Base-by-base conservation (phyloP, 1,140 invertebrate genomes). In the Dermatophagoides farinae region DNA sequence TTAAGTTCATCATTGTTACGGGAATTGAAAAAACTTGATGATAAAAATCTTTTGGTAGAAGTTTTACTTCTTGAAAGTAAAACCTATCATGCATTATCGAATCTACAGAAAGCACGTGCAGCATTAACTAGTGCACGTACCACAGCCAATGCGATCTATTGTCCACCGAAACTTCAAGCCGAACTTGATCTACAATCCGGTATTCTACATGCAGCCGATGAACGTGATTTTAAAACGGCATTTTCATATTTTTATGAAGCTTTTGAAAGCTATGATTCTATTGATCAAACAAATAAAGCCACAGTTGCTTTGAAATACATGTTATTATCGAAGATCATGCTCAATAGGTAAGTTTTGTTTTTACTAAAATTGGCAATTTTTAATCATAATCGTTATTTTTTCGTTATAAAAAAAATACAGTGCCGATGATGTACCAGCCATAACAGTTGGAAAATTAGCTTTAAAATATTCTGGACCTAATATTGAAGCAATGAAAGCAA, bases 201-300 rank as follows among this genome's bases (percentile, higher is more conserved):
- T 60, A 96, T 99, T 65, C 74, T 99, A 20, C 96, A 99, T 77
- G 95, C 96, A 43, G 95, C 93, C 38, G 96, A 99, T 73, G 96
- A 98, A 72, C 82, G 86, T 69, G 96, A 99, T 70, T 99, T 99
- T 72, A 98, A 99, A 78, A 99, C 95, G 65, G 96, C 95, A 41
- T 99, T 95, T 73, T 98, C 95, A 43, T 99, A 99, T 71, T 99
- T 98, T 71, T 99, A 97, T 75, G 96, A 99, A 78, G 95, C 95
- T 41, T 99, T 99, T 75, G 96, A 99, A 78, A 92, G 92, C 63
- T 97, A 93, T 74, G 92, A 98, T 72, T 92, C 88, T 65, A 85
- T 93, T 18, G 90, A 96, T 68, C 9, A 8, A 16, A 83, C 79
- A 68, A 81, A 82, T 14, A 93, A 90, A 73, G 93, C 95, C 11